Percentiles rank a stretch among this genome's conserved stretches.
phyloP scores from a whole-genome alignment of 1,140 invertebrate species.

The Nautilus pompilius region DNA sequence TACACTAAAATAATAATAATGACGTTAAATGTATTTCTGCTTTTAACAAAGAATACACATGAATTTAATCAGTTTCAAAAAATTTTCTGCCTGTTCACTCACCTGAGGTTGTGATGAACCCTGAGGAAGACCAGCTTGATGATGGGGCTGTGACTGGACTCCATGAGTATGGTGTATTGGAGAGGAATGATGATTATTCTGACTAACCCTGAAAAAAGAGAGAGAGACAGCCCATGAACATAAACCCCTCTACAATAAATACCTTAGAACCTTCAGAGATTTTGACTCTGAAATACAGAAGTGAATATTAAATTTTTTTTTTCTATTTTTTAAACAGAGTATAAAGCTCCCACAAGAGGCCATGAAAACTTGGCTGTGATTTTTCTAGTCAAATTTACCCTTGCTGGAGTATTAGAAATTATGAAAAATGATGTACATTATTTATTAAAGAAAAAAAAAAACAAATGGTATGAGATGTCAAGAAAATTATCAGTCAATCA shows the following conservation, averaged over 20 bases:
- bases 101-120: no score
- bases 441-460: no score
- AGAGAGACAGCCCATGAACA: neutral
- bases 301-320: neutral
- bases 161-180: constrained; percentile 23
- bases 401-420: neutral
- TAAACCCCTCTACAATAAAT: neutral
- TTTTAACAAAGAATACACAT: no score
- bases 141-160: constrained; percentile 8
- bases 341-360: neutral
- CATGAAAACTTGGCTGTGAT: neutral
- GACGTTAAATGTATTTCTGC: no score
- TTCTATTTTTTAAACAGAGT: neutral
- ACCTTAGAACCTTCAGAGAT: neutral
- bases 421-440: no score
- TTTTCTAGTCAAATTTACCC: neutral
- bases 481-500: no score
- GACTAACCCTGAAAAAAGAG: constrained; percentile 23
- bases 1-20: no score
- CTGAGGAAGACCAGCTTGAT: constrained; percentile 1
- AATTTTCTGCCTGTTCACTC: no score
- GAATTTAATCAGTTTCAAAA: no score
- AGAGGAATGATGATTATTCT: constrained; percentile 18
- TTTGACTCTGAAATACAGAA: neutral
- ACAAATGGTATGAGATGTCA: no score